Percentiles rank a stretch among this genome's conserved stretches.
Conservation (phyloP, 2,113 vertebrate genomes). For the Ictidomys tridecemlineatus region DNA sequence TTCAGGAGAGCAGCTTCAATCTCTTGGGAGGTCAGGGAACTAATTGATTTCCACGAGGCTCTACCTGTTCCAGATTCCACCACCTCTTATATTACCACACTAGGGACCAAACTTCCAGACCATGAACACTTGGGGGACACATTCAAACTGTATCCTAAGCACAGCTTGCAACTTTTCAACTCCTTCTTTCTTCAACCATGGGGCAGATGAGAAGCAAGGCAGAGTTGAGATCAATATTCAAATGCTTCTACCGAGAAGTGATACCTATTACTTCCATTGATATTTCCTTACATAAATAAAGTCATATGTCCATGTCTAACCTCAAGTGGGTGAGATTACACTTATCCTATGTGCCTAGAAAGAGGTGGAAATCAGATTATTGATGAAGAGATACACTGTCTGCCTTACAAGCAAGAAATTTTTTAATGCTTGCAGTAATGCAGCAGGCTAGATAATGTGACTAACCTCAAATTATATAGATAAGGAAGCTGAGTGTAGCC, state of each 20-base stretch:
- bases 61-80: too few relatives aligned
- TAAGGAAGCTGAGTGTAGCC: background rate
- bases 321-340: background rate
- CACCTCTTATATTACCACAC: too few relatives aligned
- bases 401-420: background rate
- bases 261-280: background rate
- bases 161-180: accelerated
- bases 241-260: background rate
- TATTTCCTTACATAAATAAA: background rate
- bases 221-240: background rate
- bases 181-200: background rate
- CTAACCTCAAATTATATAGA: background rate
- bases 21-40: background rate
- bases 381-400: background rate
- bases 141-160: background rate
- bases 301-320: background rate
- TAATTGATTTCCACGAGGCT: too few relatives aligned
- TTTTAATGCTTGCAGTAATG: background rate
- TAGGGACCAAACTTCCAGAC: background rate
- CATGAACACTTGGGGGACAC: background rate
- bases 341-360: too few relatives aligned
- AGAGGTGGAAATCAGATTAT: background rate
- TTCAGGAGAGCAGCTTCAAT: background rate
- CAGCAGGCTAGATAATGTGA: background rate
- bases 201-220: background rate